Evolutionary conservation across 2,797 vertebrate genomes (phyloP).

Genomic region (Gymnopithys bicolor): DNA sequence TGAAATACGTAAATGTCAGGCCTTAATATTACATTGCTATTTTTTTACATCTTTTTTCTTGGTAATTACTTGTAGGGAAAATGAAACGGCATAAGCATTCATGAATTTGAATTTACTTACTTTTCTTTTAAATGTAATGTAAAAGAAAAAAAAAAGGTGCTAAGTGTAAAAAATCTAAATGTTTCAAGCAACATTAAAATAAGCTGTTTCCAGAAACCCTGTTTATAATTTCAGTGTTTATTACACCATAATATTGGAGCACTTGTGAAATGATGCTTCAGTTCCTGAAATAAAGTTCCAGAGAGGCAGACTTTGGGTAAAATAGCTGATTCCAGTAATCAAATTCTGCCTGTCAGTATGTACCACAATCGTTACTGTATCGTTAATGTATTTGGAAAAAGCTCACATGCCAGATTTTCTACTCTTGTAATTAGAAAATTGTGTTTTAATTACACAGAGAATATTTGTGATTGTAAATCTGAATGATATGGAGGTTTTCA

Average conservation of each 20-base stretch:
- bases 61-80: neutral
- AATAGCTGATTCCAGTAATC: neutral
- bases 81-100: neutral
- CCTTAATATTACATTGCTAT: neutral
- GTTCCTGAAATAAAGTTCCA: conserved; percentile 33
- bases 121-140: neutral
- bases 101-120: neutral
- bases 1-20: neutral
- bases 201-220: neutral
- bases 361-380: neutral
- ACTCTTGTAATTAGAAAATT: neutral
- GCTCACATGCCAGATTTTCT: neutral
- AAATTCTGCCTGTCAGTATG: neutral
- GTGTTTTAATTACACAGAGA: conserved; percentile 13
- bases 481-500: neutral
- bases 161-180: neutral
- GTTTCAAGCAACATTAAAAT: neutral
- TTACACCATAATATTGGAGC: neutral
- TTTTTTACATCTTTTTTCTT: neutral
- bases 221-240: conserved; percentile 10
- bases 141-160: neutral
- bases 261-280: neutral
- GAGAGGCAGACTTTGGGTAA: neutral
- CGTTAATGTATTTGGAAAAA: neutral
- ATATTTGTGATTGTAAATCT: neutral